Evolutionary conservation across 2,113 vertebrate genomes (phyloP).

Genomic region (Corythaeola cristata): DNA sequence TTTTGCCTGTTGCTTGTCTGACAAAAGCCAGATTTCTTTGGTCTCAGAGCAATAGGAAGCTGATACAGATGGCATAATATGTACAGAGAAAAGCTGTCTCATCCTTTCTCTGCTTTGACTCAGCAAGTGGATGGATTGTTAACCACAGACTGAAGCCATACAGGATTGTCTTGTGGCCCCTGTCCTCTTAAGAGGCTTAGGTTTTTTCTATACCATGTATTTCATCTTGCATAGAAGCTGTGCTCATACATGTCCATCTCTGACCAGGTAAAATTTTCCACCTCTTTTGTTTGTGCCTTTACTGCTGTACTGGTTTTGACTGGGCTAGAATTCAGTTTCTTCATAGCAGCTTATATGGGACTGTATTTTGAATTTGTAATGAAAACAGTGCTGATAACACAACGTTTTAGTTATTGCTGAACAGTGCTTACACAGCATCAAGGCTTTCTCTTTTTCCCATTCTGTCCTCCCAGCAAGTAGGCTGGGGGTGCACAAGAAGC

Average conservation of each 20-base stretch:
- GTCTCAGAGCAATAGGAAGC: neutral
- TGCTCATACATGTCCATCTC: neutral
- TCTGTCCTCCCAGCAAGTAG: neutral
- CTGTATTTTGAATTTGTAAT: neutral
- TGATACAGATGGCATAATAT: neutral
- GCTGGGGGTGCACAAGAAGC: neutral
- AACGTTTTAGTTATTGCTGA: neutral
- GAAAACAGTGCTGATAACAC: neutral
- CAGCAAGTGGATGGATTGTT: neutral
- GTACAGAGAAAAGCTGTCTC: neutral
- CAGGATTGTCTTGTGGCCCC: neutral
- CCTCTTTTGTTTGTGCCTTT: neutral
- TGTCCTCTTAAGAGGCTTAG: neutral
- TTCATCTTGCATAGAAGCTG: neutral
- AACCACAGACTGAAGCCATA: neutral
- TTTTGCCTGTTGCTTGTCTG: neutral
- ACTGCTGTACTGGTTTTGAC: neutral
- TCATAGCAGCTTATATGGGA: neutral
- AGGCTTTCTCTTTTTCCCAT: neutral
- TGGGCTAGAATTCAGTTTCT: neutral
- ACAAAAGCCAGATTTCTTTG: neutral
- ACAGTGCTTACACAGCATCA: neutral
- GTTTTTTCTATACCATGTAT: neutral
- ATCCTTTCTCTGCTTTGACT: neutral
- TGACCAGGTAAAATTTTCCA: neutral